Percentiles rank a stretch among this genome's conserved stretches.
phyloP scores from a whole-genome alignment of 1,140 invertebrate genomes.

The Stegodyphus dumicola region DNA sequence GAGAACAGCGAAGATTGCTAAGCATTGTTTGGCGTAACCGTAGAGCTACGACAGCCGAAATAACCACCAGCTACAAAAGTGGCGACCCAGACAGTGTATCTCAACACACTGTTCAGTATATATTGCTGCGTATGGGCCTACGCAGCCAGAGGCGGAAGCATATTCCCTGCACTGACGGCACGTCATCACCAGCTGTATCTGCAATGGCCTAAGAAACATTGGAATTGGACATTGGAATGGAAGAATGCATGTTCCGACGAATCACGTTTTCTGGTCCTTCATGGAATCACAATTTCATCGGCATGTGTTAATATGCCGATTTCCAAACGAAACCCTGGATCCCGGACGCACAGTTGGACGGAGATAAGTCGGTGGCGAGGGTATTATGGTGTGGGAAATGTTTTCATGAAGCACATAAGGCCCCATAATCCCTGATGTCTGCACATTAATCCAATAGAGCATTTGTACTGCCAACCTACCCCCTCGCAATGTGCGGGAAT shows the following conservation, averaged over 20 bases:
- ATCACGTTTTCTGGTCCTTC: conserved; percentile 10
- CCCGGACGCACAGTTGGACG: neutral
- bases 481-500: neutral
- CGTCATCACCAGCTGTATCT: neutral
- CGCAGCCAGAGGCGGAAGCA: neutral
- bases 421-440: neutral
- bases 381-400: neutral
- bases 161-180: neutral
- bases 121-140: neutral
- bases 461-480: neutral
- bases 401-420: neutral
- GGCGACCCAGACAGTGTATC: neutral
- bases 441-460: neutral
- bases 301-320: neutral
- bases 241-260: conserved; percentile 5
- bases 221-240: conserved; percentile 10
- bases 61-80: conserved; percentile 1
- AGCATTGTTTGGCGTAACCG: neutral
- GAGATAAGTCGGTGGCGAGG: neutral
- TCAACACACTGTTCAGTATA: conserved; percentile 7
- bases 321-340: neutral
- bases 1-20: neutral
- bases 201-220: conserved; percentile 39
- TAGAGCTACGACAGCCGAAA: conserved; percentile 1
- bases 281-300: neutral